Conservation (phyloP, 2,113 vertebrate genomes). For the Poeciliopsis retropinna region DNA sequence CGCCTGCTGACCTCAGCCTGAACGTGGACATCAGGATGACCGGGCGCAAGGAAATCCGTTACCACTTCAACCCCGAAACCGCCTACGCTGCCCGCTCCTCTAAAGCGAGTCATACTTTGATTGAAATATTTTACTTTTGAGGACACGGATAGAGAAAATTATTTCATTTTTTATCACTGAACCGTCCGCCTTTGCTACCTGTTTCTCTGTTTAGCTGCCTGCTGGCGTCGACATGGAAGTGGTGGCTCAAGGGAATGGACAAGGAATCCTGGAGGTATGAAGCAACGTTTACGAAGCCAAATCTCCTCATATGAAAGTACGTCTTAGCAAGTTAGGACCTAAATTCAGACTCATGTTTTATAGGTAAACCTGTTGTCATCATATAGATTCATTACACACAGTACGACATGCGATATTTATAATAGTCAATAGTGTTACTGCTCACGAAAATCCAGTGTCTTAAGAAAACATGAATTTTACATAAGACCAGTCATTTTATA, state of each 20-base stretch:
- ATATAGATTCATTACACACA: not conserved
- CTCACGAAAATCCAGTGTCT: not conserved
- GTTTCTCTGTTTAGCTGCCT: constrained; percentile 61
- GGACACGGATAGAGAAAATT: not conserved
- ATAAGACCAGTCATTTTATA: not conserved
- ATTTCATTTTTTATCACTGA: not conserved
- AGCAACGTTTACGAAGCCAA: too few species aligned
- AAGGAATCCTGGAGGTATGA: constrained; percentile 82
- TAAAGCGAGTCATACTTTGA: constrained; percentile 49
- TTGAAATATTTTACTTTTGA: too few species aligned
- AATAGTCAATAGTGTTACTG: not conserved
- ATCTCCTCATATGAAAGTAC: not conserved
- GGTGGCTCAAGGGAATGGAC: constrained; percentile 78
- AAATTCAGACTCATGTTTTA: not conserved
- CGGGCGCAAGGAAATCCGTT: constrained; percentile 62
- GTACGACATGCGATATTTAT: not conserved
- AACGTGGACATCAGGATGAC: constrained; percentile 65
- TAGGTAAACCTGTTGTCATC: not conserved
- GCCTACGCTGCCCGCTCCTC: constrained; percentile 68
- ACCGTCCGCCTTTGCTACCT: constrained; percentile 17
- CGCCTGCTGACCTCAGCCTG: constrained; percentile 50
- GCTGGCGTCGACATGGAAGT: constrained; percentile 75
- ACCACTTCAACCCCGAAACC: constrained; percentile 63
- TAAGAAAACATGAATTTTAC: not conserved
- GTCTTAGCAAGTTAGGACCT: not conserved